Percentiles rank a stretch among this genome's conserved stretches.
Evolutionary conservation across 2,113 vertebrate genomes (phyloP).

Genomic region (Scartelaos histophorus): DNA sequence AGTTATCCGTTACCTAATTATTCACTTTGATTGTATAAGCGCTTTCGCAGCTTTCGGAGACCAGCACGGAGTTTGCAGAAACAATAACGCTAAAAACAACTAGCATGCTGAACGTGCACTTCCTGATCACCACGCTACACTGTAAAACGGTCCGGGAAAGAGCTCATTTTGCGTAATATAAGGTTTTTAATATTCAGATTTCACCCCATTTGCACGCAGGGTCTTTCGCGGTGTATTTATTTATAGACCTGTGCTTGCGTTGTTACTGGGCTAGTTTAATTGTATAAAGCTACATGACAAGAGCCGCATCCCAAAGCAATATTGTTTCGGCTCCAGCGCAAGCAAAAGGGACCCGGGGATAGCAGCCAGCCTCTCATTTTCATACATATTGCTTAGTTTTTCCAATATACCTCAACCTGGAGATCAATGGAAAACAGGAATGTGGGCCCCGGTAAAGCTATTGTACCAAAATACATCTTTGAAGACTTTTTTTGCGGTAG

Average conservation of each 20-base stretch:
- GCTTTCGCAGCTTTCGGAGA: too few relatives aligned
- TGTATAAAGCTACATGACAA: slow-evolving; percentile 28
- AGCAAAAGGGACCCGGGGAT: slow-evolving; percentile 42
- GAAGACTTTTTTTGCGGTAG: slow-evolving; percentile 48
- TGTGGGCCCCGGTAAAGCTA: slow-evolving; percentile 23
- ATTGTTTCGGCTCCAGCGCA: slow-evolving; percentile 41
- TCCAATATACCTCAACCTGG: slow-evolving; percentile 47
- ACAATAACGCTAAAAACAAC: too few relatives aligned
- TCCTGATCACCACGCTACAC: too few relatives aligned
- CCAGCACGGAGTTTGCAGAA: too few relatives aligned
- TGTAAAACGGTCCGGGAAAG: too few relatives aligned
- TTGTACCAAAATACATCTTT: slow-evolving; percentile 59
- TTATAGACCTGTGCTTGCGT: neutral
- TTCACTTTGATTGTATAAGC: too few relatives aligned
- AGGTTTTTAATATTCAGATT: neutral
- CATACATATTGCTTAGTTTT: slow-evolving; percentile 71
- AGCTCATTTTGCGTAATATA: too few relatives aligned
- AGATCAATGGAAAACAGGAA: slow-evolving; percentile 49
- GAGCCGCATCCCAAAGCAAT: slow-evolving; percentile 55
- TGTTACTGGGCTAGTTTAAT: neutral
- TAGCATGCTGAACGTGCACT: too few relatives aligned
- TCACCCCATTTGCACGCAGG: neutral
- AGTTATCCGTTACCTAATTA: too few relatives aligned
- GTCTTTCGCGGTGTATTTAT: neutral
- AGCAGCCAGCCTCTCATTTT: slow-evolving; percentile 63